Conservation (phyloP, 2,797 vertebrate genomes). For the Orestias chungarensis region DNA sequence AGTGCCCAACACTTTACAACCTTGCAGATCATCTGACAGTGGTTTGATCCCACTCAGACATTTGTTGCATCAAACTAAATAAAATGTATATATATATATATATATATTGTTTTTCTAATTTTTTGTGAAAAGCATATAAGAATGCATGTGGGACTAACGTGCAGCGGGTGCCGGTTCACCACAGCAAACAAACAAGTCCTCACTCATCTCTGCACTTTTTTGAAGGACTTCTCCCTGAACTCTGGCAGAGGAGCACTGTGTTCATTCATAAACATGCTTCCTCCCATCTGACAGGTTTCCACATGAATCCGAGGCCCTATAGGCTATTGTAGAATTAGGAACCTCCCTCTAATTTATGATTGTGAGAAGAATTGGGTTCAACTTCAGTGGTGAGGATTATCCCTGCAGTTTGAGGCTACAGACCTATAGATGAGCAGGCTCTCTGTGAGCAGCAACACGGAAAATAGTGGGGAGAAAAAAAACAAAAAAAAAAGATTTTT, state of each 20-base stretch:
- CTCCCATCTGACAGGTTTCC: conserved; percentile 81
- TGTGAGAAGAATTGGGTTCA: conserved; percentile 76
- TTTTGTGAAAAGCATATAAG: conserved; percentile 14
- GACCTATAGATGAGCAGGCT: neutral
- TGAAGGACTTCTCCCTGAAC: conserved; percentile 58
- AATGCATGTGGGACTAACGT: conserved; percentile 11
- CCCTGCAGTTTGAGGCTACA: neutral
- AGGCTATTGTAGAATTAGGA: conserved; percentile 81
- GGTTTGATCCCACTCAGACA: neutral
- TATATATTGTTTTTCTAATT: neutral
- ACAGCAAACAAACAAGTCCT: conserved; percentile 8
- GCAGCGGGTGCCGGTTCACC: conserved; percentile 30
- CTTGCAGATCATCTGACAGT: neutral
- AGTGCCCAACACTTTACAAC: neutral
- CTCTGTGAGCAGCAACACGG: neutral
- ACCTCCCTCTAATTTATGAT: conserved; percentile 82
- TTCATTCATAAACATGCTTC: conserved; percentile 83
- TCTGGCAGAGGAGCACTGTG: conserved; percentile 63
- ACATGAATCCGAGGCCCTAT: conserved; percentile 83
- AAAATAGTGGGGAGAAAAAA: neutral
- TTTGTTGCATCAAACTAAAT: neutral
- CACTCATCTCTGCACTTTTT: conserved; percentile 27
- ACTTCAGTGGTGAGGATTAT: conserved; percentile 40
- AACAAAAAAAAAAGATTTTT: neutral
- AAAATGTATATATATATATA: neutral